These are phyloP conservation scores for Maniola jurtina DNA, from an alignment of 1,140 invertebrate species.

Conservation along the genomic window DNA sequence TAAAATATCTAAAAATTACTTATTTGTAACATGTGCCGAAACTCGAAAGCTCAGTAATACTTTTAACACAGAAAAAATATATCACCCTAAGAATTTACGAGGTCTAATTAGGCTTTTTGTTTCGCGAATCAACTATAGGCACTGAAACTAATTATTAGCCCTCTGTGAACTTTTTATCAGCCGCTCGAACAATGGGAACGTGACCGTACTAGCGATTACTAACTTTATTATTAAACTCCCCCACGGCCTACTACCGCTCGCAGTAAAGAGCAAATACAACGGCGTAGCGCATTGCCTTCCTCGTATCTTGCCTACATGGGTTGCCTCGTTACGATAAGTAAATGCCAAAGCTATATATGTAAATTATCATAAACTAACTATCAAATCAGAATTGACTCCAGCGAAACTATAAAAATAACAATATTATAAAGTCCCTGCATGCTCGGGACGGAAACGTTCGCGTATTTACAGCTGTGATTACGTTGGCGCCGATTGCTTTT, in stretches of 20 bases:
- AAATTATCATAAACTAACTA: constrained; percentile 39
- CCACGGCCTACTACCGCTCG: constrained; percentile 36
- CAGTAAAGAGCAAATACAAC: constrained; percentile 38
- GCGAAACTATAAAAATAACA: constrained; percentile 45
- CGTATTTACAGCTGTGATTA: constrained; percentile 40
- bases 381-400: constrained; percentile 41
- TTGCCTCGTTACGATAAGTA: constrained; percentile 45
- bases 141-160: constrained; percentile 71
- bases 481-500: constrained; percentile 40
- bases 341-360: constrained; percentile 43
- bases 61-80: neutral
- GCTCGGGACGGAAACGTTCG: constrained; percentile 29
- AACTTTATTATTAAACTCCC: constrained; percentile 43
- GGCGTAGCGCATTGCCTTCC: constrained; percentile 32
- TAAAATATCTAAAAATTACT: too few species aligned
- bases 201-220: constrained; percentile 66
- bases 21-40: too few species aligned
- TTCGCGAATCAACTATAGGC: constrained; percentile 51
- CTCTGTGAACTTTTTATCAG: constrained; percentile 71
- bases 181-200: constrained; percentile 72
- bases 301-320: constrained; percentile 28
- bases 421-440: constrained; percentile 36
- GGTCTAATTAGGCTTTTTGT: constrained; percentile 74
- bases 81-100: constrained; percentile 49
- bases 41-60: too few species aligned